Conservation (phyloP, 2,888 invertebrate species). For the Drosophila kambysellisi region DNA sequence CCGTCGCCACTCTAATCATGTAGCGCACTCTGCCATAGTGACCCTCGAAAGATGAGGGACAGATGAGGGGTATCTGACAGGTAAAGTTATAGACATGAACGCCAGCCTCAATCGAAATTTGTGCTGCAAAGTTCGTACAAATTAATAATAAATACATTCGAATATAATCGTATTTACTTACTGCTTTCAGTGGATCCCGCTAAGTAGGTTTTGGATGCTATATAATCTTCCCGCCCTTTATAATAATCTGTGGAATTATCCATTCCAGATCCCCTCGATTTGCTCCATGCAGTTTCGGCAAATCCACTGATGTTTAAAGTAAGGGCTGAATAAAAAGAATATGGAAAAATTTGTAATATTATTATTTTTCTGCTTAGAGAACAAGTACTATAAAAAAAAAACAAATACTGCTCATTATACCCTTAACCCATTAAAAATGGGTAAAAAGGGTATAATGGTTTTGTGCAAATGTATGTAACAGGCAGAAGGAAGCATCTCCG, state of each 20-base stretch:
- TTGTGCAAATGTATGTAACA: too few species aligned
- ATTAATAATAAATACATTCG: accelerated
- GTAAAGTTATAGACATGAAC: conserved; percentile 86
- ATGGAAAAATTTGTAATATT: background rate
- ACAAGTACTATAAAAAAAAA: background rate
- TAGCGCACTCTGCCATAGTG: conserved; percentile 86
- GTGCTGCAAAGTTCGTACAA: conserved; percentile 24
- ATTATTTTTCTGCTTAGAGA: background rate
- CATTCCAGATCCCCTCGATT: conserved; percentile 13
- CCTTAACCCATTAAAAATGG: too few species aligned
- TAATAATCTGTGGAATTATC: conserved; percentile 24
- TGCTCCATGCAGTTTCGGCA: conserved; percentile 71
- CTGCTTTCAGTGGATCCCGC: conserved; percentile 84
- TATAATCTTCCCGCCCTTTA: conserved; percentile 83
- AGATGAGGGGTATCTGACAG: conserved; percentile 85
- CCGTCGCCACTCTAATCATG: conserved; percentile 88
- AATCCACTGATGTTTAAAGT: conserved; percentile 64
- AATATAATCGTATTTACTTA: conserved; percentile 15
- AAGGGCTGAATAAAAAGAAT: conserved; percentile 45
- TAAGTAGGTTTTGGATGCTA: conserved; percentile 85
- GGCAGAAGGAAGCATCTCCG: too few species aligned
- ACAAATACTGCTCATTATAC: too few species aligned
- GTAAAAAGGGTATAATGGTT: too few species aligned
- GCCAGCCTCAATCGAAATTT: conserved; percentile 84
- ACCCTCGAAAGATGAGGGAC: conserved; percentile 87